Base-by-base conservation (phyloP, 2,113 vertebrate genomes). In the Triplophysa rosa region DNA sequence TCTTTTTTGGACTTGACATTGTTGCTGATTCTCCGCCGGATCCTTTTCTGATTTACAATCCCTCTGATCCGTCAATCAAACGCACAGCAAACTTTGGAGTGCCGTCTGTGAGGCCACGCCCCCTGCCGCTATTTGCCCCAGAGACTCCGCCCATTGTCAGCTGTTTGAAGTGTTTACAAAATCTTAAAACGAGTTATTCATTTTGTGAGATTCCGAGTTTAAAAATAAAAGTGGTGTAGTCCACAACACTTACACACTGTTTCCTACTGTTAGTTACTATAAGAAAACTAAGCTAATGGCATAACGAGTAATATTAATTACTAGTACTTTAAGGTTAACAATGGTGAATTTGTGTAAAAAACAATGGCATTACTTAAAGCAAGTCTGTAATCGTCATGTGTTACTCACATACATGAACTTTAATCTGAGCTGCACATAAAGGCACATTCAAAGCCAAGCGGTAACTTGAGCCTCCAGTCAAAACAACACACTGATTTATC, bases 1-100 rank as follows among this genome's bases (percentile, higher is more conserved):
- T 94, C 86, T 93, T 97, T 90, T 94, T 93, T 9, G 91, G 84
- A 83, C 89, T 75, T 86, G 89, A 88, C 92, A 94, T 94, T 14
- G 83, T 79, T 37, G 72, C 62, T 64, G 67, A 69, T 62, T 63
- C 33, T 26, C 47, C 40, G 1, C 21, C 16, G 19, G 17, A n/a
- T 29, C 61, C 24, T 76, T 49, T 42, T 23, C 21, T 52, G 61
- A 52, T 4, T 29, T 14, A 6, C 40, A n/a, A 7, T 42, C 49
- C 16, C 49, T n/a, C 69, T n/a, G 62, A 42, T 29, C 49, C 74
- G 52, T 74, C 62, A 80, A 67, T 80, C 69, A 74, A 64, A 65
- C 14, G 14, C 6, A 45, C n/a, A 29, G 69, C 19, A 56, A 23
- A 26, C 47, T 45, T 45, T 1, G 19, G 26, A 62, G 49, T 71